Conservation (phyloP, 2,888 invertebrate genomes). For the Mesopsocus fuscifrons region DNA sequence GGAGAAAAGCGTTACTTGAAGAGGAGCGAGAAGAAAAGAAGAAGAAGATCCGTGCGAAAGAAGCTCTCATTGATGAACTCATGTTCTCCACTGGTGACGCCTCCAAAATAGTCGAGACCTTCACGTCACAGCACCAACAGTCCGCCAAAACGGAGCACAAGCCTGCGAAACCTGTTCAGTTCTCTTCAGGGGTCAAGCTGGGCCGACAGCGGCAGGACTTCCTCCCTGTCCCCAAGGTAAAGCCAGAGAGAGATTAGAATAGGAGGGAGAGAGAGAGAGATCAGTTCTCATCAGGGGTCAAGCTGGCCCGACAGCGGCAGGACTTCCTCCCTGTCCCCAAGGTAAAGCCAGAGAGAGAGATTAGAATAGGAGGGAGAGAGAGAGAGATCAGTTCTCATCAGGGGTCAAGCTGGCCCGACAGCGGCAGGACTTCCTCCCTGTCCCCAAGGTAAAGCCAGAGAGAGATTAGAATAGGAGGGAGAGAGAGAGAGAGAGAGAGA, state of each 20-base stretch:
- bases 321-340: constrained; percentile 2
- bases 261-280: constrained; percentile 8
- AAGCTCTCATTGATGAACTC: constrained; percentile 84
- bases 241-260: no score
- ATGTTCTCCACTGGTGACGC: constrained; percentile 87
- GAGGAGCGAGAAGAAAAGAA: constrained; percentile 50
- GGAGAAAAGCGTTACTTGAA: constrained; percentile 49
- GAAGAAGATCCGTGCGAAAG: constrained; percentile 69
- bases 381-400: constrained; percentile 16
- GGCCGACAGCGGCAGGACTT: neutral
- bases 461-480: no score
- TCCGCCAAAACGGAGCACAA: constrained; percentile 12
- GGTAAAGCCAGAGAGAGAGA: no score
- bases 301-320: neutral
- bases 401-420: neutral
- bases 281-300: neutral
- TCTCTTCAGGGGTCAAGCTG: neutral
- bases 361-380: constrained; percentile 7
- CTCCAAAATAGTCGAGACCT: constrained; percentile 65
- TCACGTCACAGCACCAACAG: constrained; percentile 39
- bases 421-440: neutral
- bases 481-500: constrained; percentile 22
- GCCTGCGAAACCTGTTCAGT: constrained; percentile 16
- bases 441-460: no score
- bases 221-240: constrained; percentile 7